A percentile compares a stretch with the other conserved stretches of the same genome.
Conservation (phyloP, 2,888 invertebrate species). For the Leptinotarsa juncta region DNA sequence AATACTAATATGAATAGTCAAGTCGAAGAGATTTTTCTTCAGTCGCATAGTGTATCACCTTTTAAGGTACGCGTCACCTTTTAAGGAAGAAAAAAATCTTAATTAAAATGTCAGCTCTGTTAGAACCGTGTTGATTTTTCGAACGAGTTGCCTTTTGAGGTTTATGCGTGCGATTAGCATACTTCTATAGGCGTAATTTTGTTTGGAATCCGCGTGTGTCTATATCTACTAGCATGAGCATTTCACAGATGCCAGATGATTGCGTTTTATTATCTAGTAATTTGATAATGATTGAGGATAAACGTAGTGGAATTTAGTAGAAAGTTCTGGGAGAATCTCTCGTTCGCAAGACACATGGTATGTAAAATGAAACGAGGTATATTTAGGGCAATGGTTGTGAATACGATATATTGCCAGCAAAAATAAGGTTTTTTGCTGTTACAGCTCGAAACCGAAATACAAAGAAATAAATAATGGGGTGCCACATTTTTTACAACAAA, state of each 20-base stretch:
- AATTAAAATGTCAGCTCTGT: slow-evolving; percentile 38
- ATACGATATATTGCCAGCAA: no score
- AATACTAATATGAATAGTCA: slow-evolving; percentile 47
- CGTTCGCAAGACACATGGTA: background rate
- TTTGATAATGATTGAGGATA: slow-evolving; percentile 1
- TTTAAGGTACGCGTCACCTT: slow-evolving; percentile 29
- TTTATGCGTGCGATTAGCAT: slow-evolving; percentile 8
- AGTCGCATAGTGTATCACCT: slow-evolving; percentile 29
- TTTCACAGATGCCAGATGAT: slow-evolving; percentile 10
- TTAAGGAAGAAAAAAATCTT: slow-evolving; percentile 31
- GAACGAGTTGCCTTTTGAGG: slow-evolving; percentile 20
- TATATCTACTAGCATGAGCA: background rate
- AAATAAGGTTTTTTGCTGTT: no score
- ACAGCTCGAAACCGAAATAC: no score
- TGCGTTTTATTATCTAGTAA: slow-evolving; percentile 1
- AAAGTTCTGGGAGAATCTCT: background rate
- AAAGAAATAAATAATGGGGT: no score
- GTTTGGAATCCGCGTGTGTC: background rate
- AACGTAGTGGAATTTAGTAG: background rate
- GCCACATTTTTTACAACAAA: no score
- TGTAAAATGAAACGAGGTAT: background rate
- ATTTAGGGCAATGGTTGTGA: background rate
- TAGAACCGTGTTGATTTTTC: slow-evolving; percentile 33
- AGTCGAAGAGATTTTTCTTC: slow-evolving; percentile 38
- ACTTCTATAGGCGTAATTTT: slow-evolving; percentile 1